A percentile compares a stretch with the other conserved stretches of the same genome.
Conservation (phyloP, 2,797 vertebrate genomes). For the Yasuhikotakia modesta region DNA sequence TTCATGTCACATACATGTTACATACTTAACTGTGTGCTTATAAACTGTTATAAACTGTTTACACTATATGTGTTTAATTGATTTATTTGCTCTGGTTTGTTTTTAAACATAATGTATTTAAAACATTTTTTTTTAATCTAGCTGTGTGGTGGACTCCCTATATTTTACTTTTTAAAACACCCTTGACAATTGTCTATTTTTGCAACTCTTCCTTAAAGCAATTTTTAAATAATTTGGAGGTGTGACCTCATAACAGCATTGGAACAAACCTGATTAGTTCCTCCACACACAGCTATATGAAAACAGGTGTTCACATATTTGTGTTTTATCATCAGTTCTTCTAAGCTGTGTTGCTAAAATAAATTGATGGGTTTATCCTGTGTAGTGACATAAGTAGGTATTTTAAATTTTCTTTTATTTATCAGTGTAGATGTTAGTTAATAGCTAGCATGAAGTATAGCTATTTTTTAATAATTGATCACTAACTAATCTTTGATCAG, state of each 20-base stretch:
- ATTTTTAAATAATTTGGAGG: neutral
- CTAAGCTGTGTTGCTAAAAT: neutral
- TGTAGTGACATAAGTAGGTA: neutral
- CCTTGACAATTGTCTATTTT: neutral
- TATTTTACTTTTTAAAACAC: neutral
- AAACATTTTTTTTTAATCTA: neutral
- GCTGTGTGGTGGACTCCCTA: neutral
- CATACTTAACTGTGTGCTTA: neutral
- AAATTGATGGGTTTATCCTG: neutral
- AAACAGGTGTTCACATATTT: neutral
- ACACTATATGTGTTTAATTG: too few species aligned
- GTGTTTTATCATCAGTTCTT: neutral
- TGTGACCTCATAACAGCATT: neutral
- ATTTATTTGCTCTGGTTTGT: neutral
- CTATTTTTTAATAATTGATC: too few species aligned
- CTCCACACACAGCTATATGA: neutral
- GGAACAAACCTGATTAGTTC: neutral
- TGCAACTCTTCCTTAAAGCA: neutral
- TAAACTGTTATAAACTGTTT: neutral
- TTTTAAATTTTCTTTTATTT: conserved; percentile 13
- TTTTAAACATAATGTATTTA: neutral
- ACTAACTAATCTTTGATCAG: too few species aligned
- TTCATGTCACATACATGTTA: neutral
- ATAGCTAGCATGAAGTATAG: conserved; percentile 26
- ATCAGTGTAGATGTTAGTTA: conserved; percentile 30